Base-by-base conservation (phyloP, 2,113 vertebrate species). In the Prionailurus bengalensis region DNA sequence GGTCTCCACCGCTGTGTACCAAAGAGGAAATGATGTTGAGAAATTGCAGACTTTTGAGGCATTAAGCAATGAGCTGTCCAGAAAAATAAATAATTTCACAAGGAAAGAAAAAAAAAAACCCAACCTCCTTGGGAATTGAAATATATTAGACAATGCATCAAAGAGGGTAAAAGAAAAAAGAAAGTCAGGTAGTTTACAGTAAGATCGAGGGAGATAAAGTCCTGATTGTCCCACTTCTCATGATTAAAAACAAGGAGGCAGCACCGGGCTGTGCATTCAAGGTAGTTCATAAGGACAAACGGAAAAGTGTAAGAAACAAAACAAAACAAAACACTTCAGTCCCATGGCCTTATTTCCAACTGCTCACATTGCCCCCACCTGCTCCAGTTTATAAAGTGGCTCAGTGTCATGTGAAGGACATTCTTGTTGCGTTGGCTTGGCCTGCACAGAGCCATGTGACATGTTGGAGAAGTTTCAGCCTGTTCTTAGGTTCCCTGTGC, bases 1-100 rank as follows among this genome's bases (percentile, higher is more conserved):
- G 17, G 61, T 85, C 17, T 65, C 45, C 5, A 63, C 71, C 13
- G 23, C 31, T 39, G 36, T 92, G 89, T 85, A 79, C 71, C 84
- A 96, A 95, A 96, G 61, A 97, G 91, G 97, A 98, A 98, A 82
- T 79, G 58, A 83, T 76, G 73, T 79, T 97, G 86, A 95, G 95
- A 95, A 96, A 97, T 1, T 39, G 13, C 76, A 92, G 65, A 85
- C 39, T 81, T 95, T 88, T 93, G 91, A 87, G 15, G 23, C 17
- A 15, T 97, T 10, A n/a, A 89, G 86, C 82, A 96, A 94, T 88
- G 82, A 80, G 68, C 39, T 92, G 5, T 63, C 39, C 17, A 53
- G n/a, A 17, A 79, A 86, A 95, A 92, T 82, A 91, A 94, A 63
- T 33, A 58, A 48, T 58, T 42, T 74, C 55, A 55, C 25, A 48